Evolutionary conservation across 1,140 invertebrate species (phyloP), one percentile per base, ranked within the genome.

Genomic region (Colletes gigas): DNA sequence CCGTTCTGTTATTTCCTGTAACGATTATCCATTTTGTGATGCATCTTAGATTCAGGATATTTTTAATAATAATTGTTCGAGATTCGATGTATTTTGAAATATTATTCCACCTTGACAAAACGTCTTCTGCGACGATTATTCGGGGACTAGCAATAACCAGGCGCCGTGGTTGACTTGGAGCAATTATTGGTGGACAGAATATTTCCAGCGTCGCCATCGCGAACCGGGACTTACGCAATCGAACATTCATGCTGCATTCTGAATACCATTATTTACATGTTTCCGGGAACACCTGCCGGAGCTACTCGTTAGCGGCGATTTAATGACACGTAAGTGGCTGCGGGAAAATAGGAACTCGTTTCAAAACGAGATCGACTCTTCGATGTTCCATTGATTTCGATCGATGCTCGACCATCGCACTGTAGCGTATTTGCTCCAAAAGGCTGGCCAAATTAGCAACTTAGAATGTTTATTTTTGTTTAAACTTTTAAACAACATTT

Each of bases 181-280:
- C 57, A 80, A 82, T 82, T 83, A 83, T 83, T 81, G 67, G 52
- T 21, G 12, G 39, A 10, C 39, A 8, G 39, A 44, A 17, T 50
- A 73, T 62, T 3, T 7, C 12, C 57, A 50, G 8, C 44, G 39
- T 54, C 17, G 44, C 19, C 65, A 83, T 83, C 79, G 59, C 52
- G 5, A 72, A 47, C 62, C 15, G 15, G 21, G 30, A 63, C 81
- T 83, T 83, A 83, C 50, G 82, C 73, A 83, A 83, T 65, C 63
- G 55, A 8, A 67, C 63, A 83, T 65, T 70, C 74, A 57, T 63
- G n/a, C 83, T 57, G 68, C 15, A 83, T 83, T 83, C 74, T 63
- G 55, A 78, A 84, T 69, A 76, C 44, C 67, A 70, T 68, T 83
- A 84, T 84, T 84, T 84, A 77, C 81, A 68, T 83, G 69, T 73